Evolutionary conservation across 2,113 vertebrate genomes (phyloP).

Genomic region (Myrmophylax atrothorax): DNA sequence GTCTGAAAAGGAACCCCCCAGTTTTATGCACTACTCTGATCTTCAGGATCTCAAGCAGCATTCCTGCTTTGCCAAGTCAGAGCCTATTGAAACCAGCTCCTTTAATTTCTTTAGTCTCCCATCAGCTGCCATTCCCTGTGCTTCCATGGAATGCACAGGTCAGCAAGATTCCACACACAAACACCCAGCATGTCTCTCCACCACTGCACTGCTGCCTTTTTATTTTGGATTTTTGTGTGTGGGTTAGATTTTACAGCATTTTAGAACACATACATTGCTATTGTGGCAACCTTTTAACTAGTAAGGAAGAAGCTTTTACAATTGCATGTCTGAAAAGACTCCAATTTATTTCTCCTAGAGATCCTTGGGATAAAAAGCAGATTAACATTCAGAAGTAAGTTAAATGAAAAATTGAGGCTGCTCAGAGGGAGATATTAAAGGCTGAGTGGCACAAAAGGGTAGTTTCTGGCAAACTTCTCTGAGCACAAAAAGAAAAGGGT

Average conservation of each 20-base stretch:
- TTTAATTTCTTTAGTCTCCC: background rate
- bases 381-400: constrained; percentile 65
- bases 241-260: background rate
- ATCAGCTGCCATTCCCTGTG: background rate
- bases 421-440: constrained; percentile 49
- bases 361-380: constrained; percentile 61
- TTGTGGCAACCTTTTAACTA: constrained; percentile 49
- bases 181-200: background rate
- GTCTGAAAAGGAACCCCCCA: background rate
- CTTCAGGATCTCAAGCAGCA: background rate
- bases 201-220: background rate
- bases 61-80: background rate
- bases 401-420: constrained; percentile 52
- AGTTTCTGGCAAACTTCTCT: constrained; percentile 71
- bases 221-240: background rate
- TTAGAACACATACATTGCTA: background rate
- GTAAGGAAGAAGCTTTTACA: constrained; percentile 27
- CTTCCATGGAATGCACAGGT: background rate
- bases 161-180: background rate
- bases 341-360: constrained; percentile 61
- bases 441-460: constrained; percentile 54
- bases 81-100: background rate
- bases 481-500: constrained; percentile 62
- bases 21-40: background rate
- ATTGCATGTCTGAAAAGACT: constrained; percentile 35